Percentiles rank a stretch among this genome's conserved stretches.
These are phyloP conservation scores for Gryllus bimaculatus DNA, from an alignment of 1,140 invertebrate genomes.

Conservation along the genomic window DNA sequence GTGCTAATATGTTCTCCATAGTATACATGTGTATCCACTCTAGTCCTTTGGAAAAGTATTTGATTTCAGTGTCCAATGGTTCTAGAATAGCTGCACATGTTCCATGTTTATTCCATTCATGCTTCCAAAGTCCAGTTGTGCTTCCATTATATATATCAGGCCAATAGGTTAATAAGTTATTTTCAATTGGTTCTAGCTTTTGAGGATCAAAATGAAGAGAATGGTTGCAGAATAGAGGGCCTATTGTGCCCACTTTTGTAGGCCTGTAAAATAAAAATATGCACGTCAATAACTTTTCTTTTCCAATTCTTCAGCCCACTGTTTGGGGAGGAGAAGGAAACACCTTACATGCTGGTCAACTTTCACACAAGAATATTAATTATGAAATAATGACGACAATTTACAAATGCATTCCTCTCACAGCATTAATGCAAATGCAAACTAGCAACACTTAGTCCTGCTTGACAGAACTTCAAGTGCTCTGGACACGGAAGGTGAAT, in stretches of 20 bases:
- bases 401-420: too few species aligned
- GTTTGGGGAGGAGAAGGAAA: too few species aligned
- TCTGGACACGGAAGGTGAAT: too few species aligned
- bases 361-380: too few species aligned
- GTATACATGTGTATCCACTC: slow-evolving; percentile 50
- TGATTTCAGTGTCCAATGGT: slow-evolving; percentile 51
- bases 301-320: too few species aligned
- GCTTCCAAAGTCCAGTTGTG: slow-evolving; percentile 57
- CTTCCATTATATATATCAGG: slow-evolving; percentile 44
- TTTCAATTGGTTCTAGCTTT: slow-evolving; percentile 45
- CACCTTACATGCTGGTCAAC: too few species aligned
- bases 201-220: slow-evolving; percentile 52
- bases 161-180: slow-evolving; percentile 56
- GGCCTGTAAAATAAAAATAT: slow-evolving; percentile 41
- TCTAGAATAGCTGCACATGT: slow-evolving; percentile 59
- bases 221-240: slow-evolving; percentile 57
- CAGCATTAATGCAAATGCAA: too few species aligned
- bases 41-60: slow-evolving; percentile 63
- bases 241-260: slow-evolving; percentile 51
- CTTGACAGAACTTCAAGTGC: too few species aligned
- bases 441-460: too few species aligned
- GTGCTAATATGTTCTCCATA: slow-evolving; percentile 49
- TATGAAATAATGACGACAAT: too few species aligned
- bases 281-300: too few species aligned
- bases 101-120: slow-evolving; percentile 80